Evolutionary conservation across 2,888 invertebrate genomes (phyloP).

Genomic region (Iphiclides podalirius): DNA sequence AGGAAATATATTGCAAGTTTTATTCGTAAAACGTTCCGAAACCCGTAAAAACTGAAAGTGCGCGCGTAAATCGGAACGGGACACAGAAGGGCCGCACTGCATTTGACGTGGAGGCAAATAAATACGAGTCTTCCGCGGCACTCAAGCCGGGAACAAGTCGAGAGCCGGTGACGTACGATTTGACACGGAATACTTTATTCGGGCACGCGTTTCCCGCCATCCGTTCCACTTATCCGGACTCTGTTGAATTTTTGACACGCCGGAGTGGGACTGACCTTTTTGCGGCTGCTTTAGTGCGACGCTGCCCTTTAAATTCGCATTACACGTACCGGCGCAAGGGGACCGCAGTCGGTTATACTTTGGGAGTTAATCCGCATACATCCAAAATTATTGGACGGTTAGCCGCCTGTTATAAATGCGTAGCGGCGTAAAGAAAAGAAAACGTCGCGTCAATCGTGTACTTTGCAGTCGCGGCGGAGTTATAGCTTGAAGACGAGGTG

Average conservation of each 20-base stretch:
- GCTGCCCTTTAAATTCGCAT: conserved; percentile 67
- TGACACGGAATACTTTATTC: conserved; percentile 78
- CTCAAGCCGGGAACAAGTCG: conserved; percentile 69
- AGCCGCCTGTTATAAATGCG: not conserved
- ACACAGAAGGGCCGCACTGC: conserved; percentile 63
- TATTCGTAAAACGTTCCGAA: conserved; percentile 28
- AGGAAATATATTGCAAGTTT: no score
- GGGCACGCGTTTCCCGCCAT: conserved; percentile 62
- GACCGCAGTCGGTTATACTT: conserved; percentile 38
- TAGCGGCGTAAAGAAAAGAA: not conserved
- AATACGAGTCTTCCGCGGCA: conserved; percentile 74
- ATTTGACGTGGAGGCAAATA: conserved; percentile 71
- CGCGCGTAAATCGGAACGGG: conserved; percentile 8
- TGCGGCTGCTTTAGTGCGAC: conserved; percentile 67
- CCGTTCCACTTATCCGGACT: conserved; percentile 76
- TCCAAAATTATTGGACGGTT: not conserved
- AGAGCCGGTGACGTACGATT: conserved; percentile 77
- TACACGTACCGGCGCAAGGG: conserved; percentile 43
- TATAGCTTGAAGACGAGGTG: not conserved
- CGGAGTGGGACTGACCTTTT: conserved; percentile 64
- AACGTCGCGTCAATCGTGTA: not conserved
- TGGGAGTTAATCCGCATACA: not conserved
- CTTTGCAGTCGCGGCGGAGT: not conserved
- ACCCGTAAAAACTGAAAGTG: conserved; percentile 1
- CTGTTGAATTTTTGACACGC: conserved; percentile 78